phyloP scores from a whole-genome alignment of 35 echinoderm and acorn worm genomes.

The Chiridota heheva region DNA sequence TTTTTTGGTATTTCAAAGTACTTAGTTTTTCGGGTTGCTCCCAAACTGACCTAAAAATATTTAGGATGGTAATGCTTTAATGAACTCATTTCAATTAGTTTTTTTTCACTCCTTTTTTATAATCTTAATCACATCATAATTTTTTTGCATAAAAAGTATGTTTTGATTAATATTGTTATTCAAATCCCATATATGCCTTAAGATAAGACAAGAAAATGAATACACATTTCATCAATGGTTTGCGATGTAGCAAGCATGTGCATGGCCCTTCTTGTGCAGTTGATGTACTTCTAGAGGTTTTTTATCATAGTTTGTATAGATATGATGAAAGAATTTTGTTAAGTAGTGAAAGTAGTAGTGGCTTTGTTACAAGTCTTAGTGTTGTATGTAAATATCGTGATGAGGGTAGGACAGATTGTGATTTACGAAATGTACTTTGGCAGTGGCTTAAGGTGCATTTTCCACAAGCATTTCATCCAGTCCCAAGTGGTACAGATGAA shows the following conservation, averaged over 20 bases:
- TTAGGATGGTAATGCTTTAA: no score
- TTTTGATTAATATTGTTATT: slow-evolving; percentile 11
- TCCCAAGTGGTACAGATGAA: slow-evolving; percentile 16
- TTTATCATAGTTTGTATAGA: neutral
- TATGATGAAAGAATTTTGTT: neutral
- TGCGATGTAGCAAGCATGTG: neutral
- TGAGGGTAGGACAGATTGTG: neutral
- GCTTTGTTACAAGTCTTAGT: slow-evolving; percentile 1
- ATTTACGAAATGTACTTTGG: slow-evolving; percentile 7
- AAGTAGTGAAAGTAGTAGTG: neutral
- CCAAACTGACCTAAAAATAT: no score
- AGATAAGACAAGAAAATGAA: neutral
- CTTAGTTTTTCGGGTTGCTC: no score
- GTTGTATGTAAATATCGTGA: neutral
- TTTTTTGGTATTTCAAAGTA: no score
- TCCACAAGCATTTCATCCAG: neutral
- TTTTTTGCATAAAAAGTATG: no score
- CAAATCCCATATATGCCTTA: neutral
- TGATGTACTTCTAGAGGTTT: slow-evolving; percentile 16
- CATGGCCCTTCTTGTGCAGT: slow-evolving; percentile 15
- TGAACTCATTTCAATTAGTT: no score
- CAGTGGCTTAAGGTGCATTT: neutral
- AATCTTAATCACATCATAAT: no score
- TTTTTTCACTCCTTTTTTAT: no score
- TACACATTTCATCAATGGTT: slow-evolving; percentile 3